A percentile compares a stretch with the other conserved stretches of the same genome.
phyloP scores from a whole-genome alignment of 2,797 vertebrate genomes.

The Carapus acus region DNA sequence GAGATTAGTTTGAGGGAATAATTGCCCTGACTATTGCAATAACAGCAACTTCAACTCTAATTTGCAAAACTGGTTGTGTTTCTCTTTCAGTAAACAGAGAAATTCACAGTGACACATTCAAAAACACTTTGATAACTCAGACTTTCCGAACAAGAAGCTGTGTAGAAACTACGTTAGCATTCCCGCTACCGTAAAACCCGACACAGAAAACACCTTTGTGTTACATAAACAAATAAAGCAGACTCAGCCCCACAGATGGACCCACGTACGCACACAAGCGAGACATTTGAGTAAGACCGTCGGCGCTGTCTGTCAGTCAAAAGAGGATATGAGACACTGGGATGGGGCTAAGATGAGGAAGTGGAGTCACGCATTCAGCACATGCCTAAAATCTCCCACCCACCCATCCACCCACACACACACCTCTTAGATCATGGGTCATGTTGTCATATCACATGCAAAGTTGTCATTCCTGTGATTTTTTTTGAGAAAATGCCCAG shows the following conservation, averaged over 20 bases:
- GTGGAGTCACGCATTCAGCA: constrained; percentile 69
- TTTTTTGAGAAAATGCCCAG: constrained; percentile 43
- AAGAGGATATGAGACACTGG: constrained; percentile 66
- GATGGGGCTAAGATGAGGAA: constrained; percentile 60
- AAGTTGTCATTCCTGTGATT: constrained; percentile 28
- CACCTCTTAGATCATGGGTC: constrained; percentile 64
- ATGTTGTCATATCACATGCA: constrained; percentile 59
- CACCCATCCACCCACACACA: constrained; percentile 62
- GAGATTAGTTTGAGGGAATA: too few species aligned
- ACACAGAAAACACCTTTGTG: too few species aligned
- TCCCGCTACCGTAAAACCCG: too few species aligned
- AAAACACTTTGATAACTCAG: too few species aligned
- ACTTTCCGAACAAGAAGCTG: too few species aligned
- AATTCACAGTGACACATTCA: neutral
- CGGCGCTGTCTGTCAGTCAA: constrained; percentile 45
- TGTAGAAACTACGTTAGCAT: too few species aligned
- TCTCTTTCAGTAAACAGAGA: constrained; percentile 4
- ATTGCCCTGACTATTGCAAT: too few species aligned
- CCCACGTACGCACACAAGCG: constrained; percentile 14
- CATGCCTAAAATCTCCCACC: constrained; percentile 60
- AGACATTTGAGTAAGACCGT: constrained; percentile 28
- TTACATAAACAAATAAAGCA: too few species aligned
- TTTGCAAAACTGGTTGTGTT: too few species aligned
- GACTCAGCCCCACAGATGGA: too few species aligned
- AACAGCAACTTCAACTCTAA: too few species aligned